These are phyloP conservation scores for Tridacna gigas DNA, from an alignment of 2,888 invertebrate genomes.

Conservation along the genomic window DNA sequence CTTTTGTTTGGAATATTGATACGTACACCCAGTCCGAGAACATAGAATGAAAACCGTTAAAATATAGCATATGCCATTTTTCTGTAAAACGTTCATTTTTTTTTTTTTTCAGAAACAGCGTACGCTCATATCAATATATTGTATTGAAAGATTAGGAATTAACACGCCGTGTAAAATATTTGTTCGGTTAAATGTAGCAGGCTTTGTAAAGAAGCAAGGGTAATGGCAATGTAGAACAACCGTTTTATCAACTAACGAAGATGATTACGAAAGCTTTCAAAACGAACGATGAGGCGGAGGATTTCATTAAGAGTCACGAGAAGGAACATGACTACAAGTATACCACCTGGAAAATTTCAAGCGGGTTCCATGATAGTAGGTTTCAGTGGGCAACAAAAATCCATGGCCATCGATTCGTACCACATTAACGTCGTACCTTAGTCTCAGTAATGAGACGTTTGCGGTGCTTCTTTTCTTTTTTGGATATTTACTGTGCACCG, in stretches of 20 bases:
- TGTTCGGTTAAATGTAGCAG: not conserved
- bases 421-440: not conserved
- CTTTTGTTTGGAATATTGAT: too few relatives aligned
- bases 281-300: conserved; percentile 6
- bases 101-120: not conserved
- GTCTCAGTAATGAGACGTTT: too few relatives aligned
- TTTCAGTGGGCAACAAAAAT: not conserved
- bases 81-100: not conserved
- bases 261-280: conserved; percentile 6
- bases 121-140: not conserved
- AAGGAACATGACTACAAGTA: not conserved
- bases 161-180: not conserved
- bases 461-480: not conserved
- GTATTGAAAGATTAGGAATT: not conserved
- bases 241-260: not conserved
- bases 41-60: too few relatives aligned
- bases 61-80: not conserved
- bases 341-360: not conserved
- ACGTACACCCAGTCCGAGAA: too few relatives aligned
- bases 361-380: not conserved
- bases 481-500: not conserved
- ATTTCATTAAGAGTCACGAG: conserved; percentile 4
- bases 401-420: conserved; percentile 10
- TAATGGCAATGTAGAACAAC: not conserved
- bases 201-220: not conserved